Evolutionary conservation across 2,888 invertebrate species (phyloP).

Genomic region (Platycheirus rosarum): DNA sequence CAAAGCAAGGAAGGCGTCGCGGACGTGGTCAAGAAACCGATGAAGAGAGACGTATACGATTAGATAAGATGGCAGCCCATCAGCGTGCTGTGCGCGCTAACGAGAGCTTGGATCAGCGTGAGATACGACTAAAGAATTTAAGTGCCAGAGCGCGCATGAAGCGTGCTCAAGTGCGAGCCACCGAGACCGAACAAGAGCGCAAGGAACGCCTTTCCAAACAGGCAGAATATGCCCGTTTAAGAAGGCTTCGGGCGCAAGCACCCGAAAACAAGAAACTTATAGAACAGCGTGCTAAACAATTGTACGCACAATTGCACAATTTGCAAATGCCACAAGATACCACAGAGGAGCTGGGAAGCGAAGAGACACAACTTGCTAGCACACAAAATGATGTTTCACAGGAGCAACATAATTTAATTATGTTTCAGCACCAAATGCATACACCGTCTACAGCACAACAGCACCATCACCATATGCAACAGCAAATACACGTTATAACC

Average conservation of each 20-base stretch:
- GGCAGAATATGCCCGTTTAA: slow-evolving; percentile 81
- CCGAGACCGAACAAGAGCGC: slow-evolving; percentile 80
- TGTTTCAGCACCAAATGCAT: slow-evolving; percentile 55
- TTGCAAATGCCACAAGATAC: slow-evolving; percentile 63
- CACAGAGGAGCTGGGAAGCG: slow-evolving; percentile 74
- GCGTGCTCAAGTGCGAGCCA: slow-evolving; percentile 80
- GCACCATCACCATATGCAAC: slow-evolving; percentile 44
- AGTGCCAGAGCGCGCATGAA: slow-evolving; percentile 81
- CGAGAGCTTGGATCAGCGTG: slow-evolving; percentile 81
- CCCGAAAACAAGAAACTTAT: slow-evolving; percentile 77
- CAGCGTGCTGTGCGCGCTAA: slow-evolving; percentile 81
- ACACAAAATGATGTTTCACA: slow-evolving; percentile 44
- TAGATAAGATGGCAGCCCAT: slow-evolving; percentile 82
- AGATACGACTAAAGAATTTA: slow-evolving; percentile 79
- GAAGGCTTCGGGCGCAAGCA: slow-evolving; percentile 81
- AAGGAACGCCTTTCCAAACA: slow-evolving; percentile 81
- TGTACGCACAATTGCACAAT: slow-evolving; percentile 79
- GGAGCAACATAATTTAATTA: slow-evolving; percentile 56
- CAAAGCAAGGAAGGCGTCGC: slow-evolving; percentile 77
- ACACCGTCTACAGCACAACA: slow-evolving; percentile 51
- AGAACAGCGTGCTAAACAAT: slow-evolving; percentile 78
- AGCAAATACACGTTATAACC: slow-evolving; percentile 61
- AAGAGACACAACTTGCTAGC: slow-evolving; percentile 77
- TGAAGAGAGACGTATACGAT: slow-evolving; percentile 80
- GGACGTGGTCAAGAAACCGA: slow-evolving; percentile 81